phyloP scores from a whole-genome alignment of 2,797 vertebrate species.

The Lutjanus campechanus region DNA sequence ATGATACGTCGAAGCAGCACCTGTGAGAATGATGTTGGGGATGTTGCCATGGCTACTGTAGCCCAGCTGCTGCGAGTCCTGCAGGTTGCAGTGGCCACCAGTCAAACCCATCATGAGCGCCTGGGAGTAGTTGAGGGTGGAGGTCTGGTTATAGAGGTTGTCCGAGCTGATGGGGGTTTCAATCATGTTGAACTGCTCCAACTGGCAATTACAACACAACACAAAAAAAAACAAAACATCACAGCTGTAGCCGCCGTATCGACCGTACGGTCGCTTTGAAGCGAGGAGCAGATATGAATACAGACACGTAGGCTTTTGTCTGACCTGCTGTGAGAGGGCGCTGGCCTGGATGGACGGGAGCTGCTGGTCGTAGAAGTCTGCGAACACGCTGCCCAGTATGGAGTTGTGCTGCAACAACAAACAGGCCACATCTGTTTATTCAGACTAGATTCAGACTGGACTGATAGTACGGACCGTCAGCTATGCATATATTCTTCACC shows the following conservation, averaged over 20 bases:
- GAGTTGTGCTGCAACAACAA: conserved; percentile 91
- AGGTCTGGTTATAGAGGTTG: conserved; percentile 91
- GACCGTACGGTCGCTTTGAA: not conserved
- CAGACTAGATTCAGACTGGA: not conserved
- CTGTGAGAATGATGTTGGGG: conserved; percentile 97
- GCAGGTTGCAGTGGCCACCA: conserved; percentile 90
- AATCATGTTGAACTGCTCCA: conserved; percentile 97
- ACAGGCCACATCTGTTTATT: conserved; percentile 40
- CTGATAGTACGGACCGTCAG: not conserved
- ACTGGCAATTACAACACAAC: conserved; percentile 77
- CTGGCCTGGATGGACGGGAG: conserved; percentile 93
- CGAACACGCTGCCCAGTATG: conserved; percentile 93
- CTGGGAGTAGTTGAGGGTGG: conserved; percentile 95
- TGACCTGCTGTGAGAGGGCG: conserved; percentile 94
- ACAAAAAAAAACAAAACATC: too few species aligned
- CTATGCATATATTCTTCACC: not conserved
- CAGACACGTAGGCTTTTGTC: conserved; percentile 6
- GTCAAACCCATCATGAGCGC: conserved; percentile 95
- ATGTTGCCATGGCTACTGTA: conserved; percentile 93
- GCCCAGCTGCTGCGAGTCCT: conserved; percentile 89
- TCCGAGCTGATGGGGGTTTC: conserved; percentile 91
- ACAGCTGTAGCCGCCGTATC: not conserved
- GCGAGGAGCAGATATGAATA: not conserved
- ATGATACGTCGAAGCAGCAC: conserved; percentile 70
- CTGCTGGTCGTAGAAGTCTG: conserved; percentile 96